phyloP scores from a whole-genome alignment of 2,888 invertebrate species.

The Dasypolia templi region DNA sequence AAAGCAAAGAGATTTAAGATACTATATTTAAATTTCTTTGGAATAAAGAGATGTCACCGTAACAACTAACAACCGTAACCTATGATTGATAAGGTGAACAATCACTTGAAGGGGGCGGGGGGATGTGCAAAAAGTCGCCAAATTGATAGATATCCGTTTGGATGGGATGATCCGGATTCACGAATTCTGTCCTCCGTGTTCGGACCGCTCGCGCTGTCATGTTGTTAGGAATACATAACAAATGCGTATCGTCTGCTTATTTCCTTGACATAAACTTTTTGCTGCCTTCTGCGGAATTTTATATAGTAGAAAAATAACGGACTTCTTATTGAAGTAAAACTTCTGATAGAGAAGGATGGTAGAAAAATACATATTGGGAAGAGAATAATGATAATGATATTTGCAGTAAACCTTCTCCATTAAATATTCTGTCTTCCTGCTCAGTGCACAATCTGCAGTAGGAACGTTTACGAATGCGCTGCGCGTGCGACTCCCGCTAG shows the following conservation, averaged over 20 bases:
- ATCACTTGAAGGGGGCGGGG: too few relatives aligned
- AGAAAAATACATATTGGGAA: too few relatives aligned
- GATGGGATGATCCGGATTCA: neutral
- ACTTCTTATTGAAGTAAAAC: neutral
- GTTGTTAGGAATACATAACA: neutral
- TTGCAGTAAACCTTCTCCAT: slow-evolving; percentile 29
- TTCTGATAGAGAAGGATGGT: too few relatives aligned
- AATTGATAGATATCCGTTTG: neutral
- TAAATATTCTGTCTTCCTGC: neutral
- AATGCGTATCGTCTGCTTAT: neutral
- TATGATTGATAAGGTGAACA: neutral
- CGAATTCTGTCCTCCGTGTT: neutral
- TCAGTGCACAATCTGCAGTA: slow-evolving; percentile 29
- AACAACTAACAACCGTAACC: neutral
- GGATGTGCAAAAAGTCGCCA: too few relatives aligned
- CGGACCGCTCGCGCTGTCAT: neutral
- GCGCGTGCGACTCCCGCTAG: slow-evolving; percentile 45
- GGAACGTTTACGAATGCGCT: slow-evolving; percentile 50
- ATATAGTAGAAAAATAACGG: neutral
- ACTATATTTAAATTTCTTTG: neutral
- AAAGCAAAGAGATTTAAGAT: neutral
- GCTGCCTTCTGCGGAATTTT: neutral
- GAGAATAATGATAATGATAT: neutral
- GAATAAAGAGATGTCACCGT: neutral
- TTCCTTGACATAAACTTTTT: neutral